These are phyloP conservation scores for Myiozetetes cayanensis DNA, from an alignment of 2,113 vertebrate species.

Conservation along the genomic window DNA sequence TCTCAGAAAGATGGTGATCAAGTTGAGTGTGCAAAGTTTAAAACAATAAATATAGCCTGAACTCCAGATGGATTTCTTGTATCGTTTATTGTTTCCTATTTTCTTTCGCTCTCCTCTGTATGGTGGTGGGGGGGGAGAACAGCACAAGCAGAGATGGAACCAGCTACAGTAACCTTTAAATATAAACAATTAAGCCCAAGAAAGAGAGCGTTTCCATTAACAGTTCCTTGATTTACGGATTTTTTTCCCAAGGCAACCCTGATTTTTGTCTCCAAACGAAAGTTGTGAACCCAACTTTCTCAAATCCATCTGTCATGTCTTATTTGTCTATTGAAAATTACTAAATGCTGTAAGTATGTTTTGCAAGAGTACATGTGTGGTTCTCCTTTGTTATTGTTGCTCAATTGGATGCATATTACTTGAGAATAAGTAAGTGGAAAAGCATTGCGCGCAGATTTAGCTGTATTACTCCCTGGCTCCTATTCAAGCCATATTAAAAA, in stretches of 20 bases:
- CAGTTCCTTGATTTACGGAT: not conserved
- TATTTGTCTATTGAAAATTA: slow-evolving; percentile 55
- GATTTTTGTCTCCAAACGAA: not conserved
- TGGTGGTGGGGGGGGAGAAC: not conserved
- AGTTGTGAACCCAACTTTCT: slow-evolving; percentile 28
- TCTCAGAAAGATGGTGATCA: slow-evolving; percentile 42
- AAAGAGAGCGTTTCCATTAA: not conserved
- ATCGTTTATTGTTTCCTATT: not conserved
- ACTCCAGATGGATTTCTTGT: slow-evolving; percentile 25
- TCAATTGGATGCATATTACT: slow-evolving; percentile 55
- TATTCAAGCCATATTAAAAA: slow-evolving; percentile 39
- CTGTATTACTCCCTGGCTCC: slow-evolving; percentile 9
- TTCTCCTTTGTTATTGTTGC: slow-evolving; percentile 52
- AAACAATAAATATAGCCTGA: slow-evolving; percentile 60
- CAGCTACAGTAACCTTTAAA: not conserved
- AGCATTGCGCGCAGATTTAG: slow-evolving; percentile 37
- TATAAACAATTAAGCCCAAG: not conserved
- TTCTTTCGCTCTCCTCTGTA: not conserved
- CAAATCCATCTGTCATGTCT: not conserved
- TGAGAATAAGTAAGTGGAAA: slow-evolving; percentile 53
- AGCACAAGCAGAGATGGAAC: not conserved
- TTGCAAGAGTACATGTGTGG: slow-evolving; percentile 57
- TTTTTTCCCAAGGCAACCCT: slow-evolving; percentile 1
- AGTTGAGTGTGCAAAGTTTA: slow-evolving; percentile 64
- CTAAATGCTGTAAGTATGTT: slow-evolving; percentile 40